These are phyloP conservation scores for Crenuchus spilurus DNA, from an alignment of 2,797 vertebrate genomes.

Conservation along the genomic window DNA sequence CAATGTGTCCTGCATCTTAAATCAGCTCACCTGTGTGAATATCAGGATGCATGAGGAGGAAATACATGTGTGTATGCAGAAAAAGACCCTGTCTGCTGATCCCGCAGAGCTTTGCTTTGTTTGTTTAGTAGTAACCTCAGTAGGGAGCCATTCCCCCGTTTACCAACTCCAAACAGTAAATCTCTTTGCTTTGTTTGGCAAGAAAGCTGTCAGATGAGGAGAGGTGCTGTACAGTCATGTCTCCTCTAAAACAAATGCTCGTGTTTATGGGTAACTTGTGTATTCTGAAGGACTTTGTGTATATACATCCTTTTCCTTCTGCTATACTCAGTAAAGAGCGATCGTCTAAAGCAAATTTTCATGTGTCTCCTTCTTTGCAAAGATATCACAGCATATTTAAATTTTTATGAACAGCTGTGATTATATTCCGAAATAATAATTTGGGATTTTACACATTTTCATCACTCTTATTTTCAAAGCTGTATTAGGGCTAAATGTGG, in stretches of 20 bases:
- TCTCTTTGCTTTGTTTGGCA: conserved; percentile 4
- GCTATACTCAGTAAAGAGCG: too few relatives aligned
- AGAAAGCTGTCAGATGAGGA: conserved; percentile 6
- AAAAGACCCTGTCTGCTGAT: not conserved
- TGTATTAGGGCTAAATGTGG: too few relatives aligned
- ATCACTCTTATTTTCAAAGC: too few relatives aligned
- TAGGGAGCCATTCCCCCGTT: conserved; percentile 1
- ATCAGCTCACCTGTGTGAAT: conserved; percentile 11
- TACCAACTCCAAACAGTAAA: conserved; percentile 18
- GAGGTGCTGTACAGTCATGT: conserved; percentile 2
- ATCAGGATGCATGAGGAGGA: conserved; percentile 7
- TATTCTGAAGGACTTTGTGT: not conserved
- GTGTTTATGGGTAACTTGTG: conserved; percentile 6
- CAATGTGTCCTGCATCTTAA: not conserved
- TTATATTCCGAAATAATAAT: too few relatives aligned
- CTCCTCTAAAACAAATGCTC: conserved; percentile 1
- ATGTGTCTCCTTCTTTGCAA: too few relatives aligned
- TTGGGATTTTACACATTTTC: too few relatives aligned
- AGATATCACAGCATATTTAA: too few relatives aligned
- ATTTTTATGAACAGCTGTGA: too few relatives aligned
- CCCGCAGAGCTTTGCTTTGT: not conserved
- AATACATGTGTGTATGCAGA: not conserved
- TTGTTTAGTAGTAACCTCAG: conserved; percentile 4
- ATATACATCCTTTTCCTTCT: not conserved
- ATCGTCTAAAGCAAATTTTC: too few relatives aligned